Base-by-base conservation (phyloP, 2,113 vertebrate species). In the rat (Rattus norvegicus) region DNA sequence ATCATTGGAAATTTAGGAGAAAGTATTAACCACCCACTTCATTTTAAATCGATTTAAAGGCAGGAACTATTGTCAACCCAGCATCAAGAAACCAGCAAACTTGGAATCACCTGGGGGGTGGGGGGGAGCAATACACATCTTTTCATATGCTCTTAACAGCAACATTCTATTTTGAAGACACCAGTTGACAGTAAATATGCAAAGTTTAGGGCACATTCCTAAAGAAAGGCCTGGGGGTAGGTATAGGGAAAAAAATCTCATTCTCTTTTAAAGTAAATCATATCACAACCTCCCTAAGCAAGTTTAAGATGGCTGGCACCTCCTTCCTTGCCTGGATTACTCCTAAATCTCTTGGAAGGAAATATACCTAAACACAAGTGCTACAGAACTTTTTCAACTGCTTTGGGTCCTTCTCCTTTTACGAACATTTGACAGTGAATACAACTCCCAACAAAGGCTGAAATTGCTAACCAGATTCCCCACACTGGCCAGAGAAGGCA, bases 191-290 rank as follows among this genome's bases (percentile, higher is more conserved):
- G 59, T 75, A 94, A 79, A 93, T 75, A 73, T 33, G 26, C 76
- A 84, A 84, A 91, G 79, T 94, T 92, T 75, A 94, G 79, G 67
- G 90, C 93, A 96, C 85, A 97, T 33, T 93, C 94, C 61, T 85
- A 94, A 81, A 92, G 95, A 96, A 94, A 95, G 36, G 28, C 26
- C 76, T 77, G n/a, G n/a, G 6, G 84, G 83, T 69, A 69, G 30
- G 67, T 2, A 56, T 75, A 80, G 8, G 70, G 3, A 43, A 43
- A 43, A 33, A 33, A 39, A 2, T 72, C 33, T 39, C 70, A 96
- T 93, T 96, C 65, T 43, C 70, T 95, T 90, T 83, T 76, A 96
- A 88, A 91, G 28, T 36, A 91, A 95, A 69, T 43, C 79, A 75
- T 72, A 70, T 92, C 63, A 69, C 76, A 72, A 92, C 54, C 61